Percentiles rank a stretch among this genome's conserved stretches.
phyloP scores from a whole-genome alignment of 2,797 vertebrate genomes.

The Lagocephalus sceleratus region DNA sequence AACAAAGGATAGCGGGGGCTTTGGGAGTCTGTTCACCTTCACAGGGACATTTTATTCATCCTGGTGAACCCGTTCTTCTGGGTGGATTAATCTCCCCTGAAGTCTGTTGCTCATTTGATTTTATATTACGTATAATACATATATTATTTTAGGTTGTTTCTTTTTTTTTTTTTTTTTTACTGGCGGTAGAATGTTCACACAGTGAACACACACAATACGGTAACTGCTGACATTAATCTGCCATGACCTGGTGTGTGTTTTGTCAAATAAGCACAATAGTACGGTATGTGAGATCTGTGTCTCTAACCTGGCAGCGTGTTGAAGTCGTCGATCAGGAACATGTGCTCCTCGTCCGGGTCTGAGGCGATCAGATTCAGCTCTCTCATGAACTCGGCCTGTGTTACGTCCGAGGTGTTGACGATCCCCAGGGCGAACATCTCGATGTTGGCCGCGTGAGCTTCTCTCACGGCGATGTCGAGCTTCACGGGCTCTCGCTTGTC shows the following conservation, averaged over 20 bases:
- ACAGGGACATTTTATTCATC: too few species aligned
- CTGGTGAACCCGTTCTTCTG: too few species aligned
- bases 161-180: too few species aligned
- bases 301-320: constrained; percentile 85
- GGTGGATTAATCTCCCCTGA: too few species aligned
- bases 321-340: constrained; percentile 89
- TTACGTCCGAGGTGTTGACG: constrained; percentile 82
- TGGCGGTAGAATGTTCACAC: too few species aligned
- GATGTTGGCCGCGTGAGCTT: constrained; percentile 86
- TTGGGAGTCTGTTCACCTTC: neutral
- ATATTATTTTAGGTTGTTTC: too few species aligned
- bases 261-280: neutral
- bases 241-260: neutral
- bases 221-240: neutral
- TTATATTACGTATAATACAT: too few species aligned
- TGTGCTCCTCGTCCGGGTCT: constrained; percentile 86
- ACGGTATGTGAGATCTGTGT: too few species aligned
- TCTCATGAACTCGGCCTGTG: constrained; percentile 81
- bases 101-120: too few species aligned
- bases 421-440: constrained; percentile 92
- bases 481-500: constrained; percentile 87
- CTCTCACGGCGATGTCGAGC: constrained; percentile 82
- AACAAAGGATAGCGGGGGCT: constrained; percentile 1
- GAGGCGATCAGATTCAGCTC: constrained; percentile 90
- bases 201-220: neutral